Base-by-base conservation (phyloP, 2,113 vertebrate species). In the Plecotus auritus region DNA sequence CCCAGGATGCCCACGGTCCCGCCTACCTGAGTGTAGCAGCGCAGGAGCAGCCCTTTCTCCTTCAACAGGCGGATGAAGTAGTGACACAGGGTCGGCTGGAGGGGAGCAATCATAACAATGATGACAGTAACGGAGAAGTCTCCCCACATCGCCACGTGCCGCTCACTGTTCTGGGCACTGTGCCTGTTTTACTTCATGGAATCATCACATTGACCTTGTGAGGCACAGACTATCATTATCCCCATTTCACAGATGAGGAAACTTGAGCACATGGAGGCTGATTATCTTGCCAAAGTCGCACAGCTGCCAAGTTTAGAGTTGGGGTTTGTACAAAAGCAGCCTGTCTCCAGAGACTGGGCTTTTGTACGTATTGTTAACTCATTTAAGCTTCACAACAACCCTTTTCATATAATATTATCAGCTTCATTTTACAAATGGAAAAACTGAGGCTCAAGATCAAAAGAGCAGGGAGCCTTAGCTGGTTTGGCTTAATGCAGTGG, bases 61-160 rank as follows among this genome's bases (percentile, higher is more conserved):
- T 99, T 99, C 96, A 99, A 95, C 98, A 99, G 98, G 90, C 98
- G 98, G 16, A 99, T 99, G 97, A 99, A 99, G 97, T 99, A 99
- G 98, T 99, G 99, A 77, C 99, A 99, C 45, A 99, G 85, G 0
- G 99, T 99, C 0, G 99, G 99, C 99, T 99, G 83, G 40, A 40
- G 35, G 12, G 54, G 20, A 40, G 42, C 2, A 40, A 64, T 0
- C 2, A 1, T 0, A 1, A 22, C 35, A 26, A 2, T 0, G n/a
- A 78, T 37, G 37, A 72, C 0, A 1, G 17, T 0, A 2, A 35
- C 8, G 9, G 28, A 13, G 77, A 17, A 56, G 8, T 0, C 1
- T 4, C 40, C 1, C 0, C 0, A 0, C 18, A 2, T 5, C 0
- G 0, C 37, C 56, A 2, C 0, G 7, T 0, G 37, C 28, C 32